A percentile compares a stretch with the other conserved stretches of the same genome.
These are phyloP conservation scores for Holothuria glaberrima DNA, from an alignment of 35 echinoderm and acorn worm genomes.

Conservation along the genomic window DNA sequence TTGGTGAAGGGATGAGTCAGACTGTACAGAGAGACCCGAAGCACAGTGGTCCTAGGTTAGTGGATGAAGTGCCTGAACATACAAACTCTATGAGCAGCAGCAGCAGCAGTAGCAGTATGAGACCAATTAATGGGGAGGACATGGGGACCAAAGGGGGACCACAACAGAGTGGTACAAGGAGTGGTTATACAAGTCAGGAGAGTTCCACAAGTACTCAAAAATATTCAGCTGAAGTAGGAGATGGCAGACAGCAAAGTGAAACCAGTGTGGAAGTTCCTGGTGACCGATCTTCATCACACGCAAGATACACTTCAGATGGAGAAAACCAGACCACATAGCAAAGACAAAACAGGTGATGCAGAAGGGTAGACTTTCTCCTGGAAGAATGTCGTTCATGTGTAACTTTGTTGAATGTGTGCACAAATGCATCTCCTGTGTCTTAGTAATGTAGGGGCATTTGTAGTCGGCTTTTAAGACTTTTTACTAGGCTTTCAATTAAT, in stretches of 20 bases:
- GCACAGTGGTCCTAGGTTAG: conserved; percentile 60
- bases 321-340: not conserved
- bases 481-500: too few species aligned
- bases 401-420: too few species aligned
- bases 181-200: not conserved
- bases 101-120: conserved; percentile 2
- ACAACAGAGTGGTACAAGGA: conserved; percentile 1
- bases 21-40: conserved; percentile 45
- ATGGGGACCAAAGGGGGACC: conserved; percentile 19
- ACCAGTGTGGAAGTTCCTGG: not conserved
- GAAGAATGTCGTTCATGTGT: too few species aligned
- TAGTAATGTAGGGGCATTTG: too few species aligned
- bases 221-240: not conserved
- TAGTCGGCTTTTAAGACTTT: too few species aligned
- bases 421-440: too few species aligned
- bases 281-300: conserved; percentile 8
- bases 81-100: not conserved
- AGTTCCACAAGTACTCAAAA: not conserved
- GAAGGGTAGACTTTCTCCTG: not conserved
- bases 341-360: not conserved
- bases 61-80: conserved; percentile 7
- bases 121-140: not conserved
- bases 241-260: not conserved
- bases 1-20: conserved; percentile 13
- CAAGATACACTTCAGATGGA: not conserved